These are phyloP conservation scores for Epizoanthus stellaris DNA, from an alignment of 92 coral and sea anemone species.

Conservation along the genomic window DNA sequence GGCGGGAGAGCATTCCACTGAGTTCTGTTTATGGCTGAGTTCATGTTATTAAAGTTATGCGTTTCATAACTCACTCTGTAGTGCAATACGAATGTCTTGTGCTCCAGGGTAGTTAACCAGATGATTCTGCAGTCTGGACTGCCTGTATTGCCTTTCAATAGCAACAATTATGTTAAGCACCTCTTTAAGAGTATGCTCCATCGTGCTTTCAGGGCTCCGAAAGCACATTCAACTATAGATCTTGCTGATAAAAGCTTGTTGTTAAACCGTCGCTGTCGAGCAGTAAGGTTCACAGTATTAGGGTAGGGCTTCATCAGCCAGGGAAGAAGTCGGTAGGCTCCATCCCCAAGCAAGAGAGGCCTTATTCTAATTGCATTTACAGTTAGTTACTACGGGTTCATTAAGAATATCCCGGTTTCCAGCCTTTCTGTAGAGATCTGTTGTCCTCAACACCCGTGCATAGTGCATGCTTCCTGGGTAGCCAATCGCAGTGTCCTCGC, in stretches of 20 bases:
- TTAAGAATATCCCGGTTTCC: constrained; percentile 52
- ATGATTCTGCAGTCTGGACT: too few relatives aligned
- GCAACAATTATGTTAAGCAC: background rate
- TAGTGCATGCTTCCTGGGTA: too few relatives aligned
- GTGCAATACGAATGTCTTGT: too few relatives aligned
- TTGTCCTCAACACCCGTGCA: background rate
- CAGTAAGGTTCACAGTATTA: constrained; percentile 34
- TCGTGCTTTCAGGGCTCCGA: constrained; percentile 61
- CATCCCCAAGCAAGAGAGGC: constrained; percentile 59
- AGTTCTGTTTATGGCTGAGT: too few relatives aligned
- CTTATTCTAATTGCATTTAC: constrained; percentile 32
- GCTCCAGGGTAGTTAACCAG: too few relatives aligned
- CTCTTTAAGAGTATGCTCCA: constrained; percentile 63
- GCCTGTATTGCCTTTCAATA: too few relatives aligned
- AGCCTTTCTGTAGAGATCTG: constrained; percentile 47
- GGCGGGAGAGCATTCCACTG: too few relatives aligned
- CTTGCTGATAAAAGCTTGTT: constrained; percentile 45
- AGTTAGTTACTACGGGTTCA: constrained; percentile 38
- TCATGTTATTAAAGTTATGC: too few relatives aligned
- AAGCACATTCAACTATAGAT: constrained; percentile 56
- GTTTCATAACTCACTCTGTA: too few relatives aligned
- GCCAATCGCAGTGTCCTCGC: too few relatives aligned
- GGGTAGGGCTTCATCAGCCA: constrained; percentile 63
- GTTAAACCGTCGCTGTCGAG: constrained; percentile 49
- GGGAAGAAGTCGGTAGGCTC: constrained; percentile 49